A percentile compares a stretch with the other conserved stretches of the same genome.
Evolutionary conservation across 1,140 invertebrate genomes (phyloP).

Genomic region (Tetranychus cinnabarinus): DNA sequence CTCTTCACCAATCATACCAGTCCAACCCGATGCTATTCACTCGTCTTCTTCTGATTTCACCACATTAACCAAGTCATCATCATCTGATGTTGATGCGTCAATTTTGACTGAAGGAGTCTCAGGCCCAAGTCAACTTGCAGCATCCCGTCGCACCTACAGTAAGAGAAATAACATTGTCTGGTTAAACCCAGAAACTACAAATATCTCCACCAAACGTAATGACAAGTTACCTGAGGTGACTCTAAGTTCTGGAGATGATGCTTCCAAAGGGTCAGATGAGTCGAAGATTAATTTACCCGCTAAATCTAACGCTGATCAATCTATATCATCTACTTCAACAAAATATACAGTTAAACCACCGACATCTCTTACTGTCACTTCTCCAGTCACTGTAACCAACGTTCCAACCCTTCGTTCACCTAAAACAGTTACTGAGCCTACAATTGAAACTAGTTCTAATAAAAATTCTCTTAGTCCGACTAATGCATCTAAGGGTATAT

Average conservation of each 20-base stretch:
- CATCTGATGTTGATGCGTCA: background rate
- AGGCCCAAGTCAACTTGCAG: conserved; percentile 1
- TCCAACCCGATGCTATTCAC: background rate
- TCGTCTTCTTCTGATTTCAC: background rate
- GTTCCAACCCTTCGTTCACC: background rate
- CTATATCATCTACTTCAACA: background rate
- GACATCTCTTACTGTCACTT: background rate
- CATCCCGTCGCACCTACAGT: conserved; percentile 4
- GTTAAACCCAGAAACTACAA: conserved; percentile 1
- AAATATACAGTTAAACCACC: background rate
- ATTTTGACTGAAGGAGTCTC: background rate
- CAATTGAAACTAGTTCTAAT: too few species aligned
- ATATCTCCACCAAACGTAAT: background rate
- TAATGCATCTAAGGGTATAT: background rate
- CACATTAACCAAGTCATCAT: background rate
- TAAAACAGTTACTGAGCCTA: background rate
- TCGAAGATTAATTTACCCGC: too few species aligned
- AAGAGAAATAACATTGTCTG: conserved; percentile 4
- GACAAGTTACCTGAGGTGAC: too few species aligned
- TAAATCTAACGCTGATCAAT: background rate
- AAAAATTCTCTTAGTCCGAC: background rate
- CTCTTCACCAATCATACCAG: background rate
- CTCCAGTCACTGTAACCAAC: background rate
- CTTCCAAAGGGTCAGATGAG: too few species aligned
- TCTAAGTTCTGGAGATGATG: too few species aligned